Conservation (phyloP, 2,113 vertebrate genomes). For the Scytalopus superciliaris region DNA sequence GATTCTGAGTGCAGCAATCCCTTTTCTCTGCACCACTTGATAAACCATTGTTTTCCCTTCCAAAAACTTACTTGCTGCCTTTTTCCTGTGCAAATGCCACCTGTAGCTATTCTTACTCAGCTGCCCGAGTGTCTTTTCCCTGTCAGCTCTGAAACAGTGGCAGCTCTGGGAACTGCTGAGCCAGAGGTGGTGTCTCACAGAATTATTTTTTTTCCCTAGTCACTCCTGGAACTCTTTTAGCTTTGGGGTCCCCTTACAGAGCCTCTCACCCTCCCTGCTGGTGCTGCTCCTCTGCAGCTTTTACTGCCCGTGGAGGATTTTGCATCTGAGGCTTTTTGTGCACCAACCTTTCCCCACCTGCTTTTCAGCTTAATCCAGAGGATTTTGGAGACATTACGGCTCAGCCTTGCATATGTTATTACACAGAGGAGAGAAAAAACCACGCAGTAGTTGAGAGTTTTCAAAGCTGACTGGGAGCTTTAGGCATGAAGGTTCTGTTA, state of each 20-base stretch:
- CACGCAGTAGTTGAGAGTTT: neutral
- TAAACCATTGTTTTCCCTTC: neutral
- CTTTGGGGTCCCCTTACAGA: neutral
- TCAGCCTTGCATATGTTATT: neutral
- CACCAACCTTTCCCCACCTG: neutral
- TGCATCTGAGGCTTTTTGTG: neutral
- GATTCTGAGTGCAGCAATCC: neutral
- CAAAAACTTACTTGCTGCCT: neutral
- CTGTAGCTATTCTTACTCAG: neutral
- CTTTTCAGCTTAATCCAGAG: slow-evolving; percentile 9
- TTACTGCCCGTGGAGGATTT: neutral
- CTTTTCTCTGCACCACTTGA: neutral
- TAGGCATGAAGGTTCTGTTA: neutral
- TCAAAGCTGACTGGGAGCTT: neutral
- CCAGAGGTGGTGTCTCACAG: neutral
- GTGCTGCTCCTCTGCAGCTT: neutral
- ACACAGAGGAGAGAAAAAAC: neutral
- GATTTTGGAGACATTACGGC: slow-evolving; percentile 25
- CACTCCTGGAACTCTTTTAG: neutral
- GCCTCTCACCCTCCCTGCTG: neutral
- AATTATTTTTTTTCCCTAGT: neutral
- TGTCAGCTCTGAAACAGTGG: neutral
- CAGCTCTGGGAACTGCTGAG: neutral
- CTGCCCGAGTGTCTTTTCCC: neutral
- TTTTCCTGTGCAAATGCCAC: neutral